Conservation (phyloP, 2,888 invertebrate genomes). For the Protodeltote pygarga region DNA sequence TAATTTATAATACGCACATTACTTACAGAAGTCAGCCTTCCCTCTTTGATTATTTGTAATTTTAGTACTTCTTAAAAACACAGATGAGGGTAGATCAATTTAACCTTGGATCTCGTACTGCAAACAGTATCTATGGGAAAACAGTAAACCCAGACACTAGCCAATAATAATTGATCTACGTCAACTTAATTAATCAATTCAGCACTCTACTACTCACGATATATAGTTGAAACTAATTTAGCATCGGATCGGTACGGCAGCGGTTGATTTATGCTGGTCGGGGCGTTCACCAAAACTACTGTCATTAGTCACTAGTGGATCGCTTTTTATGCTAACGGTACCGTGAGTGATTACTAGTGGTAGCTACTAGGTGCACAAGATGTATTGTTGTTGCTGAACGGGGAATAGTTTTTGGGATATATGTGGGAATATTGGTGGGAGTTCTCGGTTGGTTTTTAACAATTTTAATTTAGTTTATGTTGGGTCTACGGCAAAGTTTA, state of each 20-base stretch:
- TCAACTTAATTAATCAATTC: constrained; percentile 1
- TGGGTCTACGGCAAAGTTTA: no score
- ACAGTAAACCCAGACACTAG: no score
- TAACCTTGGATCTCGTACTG: background rate
- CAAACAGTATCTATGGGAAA: no score
- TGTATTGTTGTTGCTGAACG: constrained; percentile 33
- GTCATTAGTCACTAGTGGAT: constrained; percentile 61
- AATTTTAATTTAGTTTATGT: no score
- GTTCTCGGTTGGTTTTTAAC: no score
- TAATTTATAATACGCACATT: no score
- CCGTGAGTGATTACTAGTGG: constrained; percentile 55
- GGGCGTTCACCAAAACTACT: constrained; percentile 58
- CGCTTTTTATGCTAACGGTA: constrained; percentile 66
- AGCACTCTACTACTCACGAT: constrained; percentile 12
- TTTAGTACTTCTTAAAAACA: no score
- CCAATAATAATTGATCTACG: background rate
- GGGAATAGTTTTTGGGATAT: no score
- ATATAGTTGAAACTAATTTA: constrained; percentile 43
- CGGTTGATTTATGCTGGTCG: constrained; percentile 58
- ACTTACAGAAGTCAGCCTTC: no score
- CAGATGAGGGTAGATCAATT: no score
- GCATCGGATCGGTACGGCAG: constrained; percentile 45
- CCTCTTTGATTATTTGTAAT: no score
- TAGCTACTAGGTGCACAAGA: constrained; percentile 28
- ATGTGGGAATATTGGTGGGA: no score